phyloP scores from a whole-genome alignment of 53 echinoderm and acorn worm genomes.

The Echinometra lucunter region DNA sequence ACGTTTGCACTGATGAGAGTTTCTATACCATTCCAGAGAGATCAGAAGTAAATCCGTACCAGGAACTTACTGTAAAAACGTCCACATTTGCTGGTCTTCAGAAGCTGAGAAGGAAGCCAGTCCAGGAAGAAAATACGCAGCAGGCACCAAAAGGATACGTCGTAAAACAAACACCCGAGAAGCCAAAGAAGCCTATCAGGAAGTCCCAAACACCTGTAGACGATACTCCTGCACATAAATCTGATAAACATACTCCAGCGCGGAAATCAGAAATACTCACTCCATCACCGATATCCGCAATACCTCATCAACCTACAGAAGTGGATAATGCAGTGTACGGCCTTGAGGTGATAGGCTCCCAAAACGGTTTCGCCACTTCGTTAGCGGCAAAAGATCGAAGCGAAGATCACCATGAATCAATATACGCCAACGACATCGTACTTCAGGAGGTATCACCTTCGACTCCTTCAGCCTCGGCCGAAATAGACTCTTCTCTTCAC shows the following conservation, averaged over 20 bases:
- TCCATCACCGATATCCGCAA: neutral
- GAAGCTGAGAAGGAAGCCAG: slow-evolving; percentile 51
- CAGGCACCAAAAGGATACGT: neutral
- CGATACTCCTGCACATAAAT: neutral
- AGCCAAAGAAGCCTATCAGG: slow-evolving; percentile 34
- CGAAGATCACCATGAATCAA: neutral
- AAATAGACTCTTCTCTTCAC: no score
- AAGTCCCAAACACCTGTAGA: neutral
- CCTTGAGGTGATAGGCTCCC: neutral
- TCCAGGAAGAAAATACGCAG: neutral
- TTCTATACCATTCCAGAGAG: slow-evolving; percentile 25
- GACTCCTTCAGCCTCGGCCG: no score
- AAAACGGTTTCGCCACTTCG: neutral
- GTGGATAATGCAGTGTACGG: slow-evolving; percentile 8
- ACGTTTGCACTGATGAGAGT: slow-evolving; percentile 24
- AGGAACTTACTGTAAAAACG: slow-evolving; percentile 18
- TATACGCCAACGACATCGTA: slow-evolving; percentile 41
- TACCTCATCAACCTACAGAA: neutral
- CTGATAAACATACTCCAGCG: neutral
- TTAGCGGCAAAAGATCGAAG: neutral
- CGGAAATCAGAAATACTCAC: neutral
- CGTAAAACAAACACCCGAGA: neutral
- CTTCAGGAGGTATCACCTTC: neutral
- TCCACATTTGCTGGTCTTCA: slow-evolving; percentile 48
- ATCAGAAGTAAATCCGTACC: slow-evolving; percentile 28